phyloP scores from a whole-genome alignment of 2,797 vertebrate species.

The Thaleichthys pacificus region DNA sequence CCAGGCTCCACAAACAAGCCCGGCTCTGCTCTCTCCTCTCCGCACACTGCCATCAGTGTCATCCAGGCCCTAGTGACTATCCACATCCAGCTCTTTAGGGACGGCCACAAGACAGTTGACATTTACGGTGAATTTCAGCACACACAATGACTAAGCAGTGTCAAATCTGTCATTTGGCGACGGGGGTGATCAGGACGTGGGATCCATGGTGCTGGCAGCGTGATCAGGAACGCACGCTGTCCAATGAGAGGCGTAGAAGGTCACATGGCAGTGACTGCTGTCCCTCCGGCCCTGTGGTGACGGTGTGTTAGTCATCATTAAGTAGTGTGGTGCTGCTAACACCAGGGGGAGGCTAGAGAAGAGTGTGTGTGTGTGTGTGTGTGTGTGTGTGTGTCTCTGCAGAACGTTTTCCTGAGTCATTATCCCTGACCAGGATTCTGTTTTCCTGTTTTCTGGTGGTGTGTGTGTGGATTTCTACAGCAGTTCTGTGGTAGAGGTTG shows the following conservation, averaged over 20 bases:
- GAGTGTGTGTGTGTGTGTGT: constrained; percentile 11
- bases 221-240: background rate
- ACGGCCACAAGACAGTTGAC: background rate
- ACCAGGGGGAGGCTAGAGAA: constrained; percentile 25
- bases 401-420: constrained; percentile 57
- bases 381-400: constrained; percentile 24
- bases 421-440: constrained; percentile 41
- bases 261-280: constrained; percentile 13
- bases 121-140: background rate
- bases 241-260: background rate
- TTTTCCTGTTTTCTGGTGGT: constrained; percentile 55
- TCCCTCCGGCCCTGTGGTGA: constrained; percentile 33
- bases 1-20: background rate
- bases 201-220: background rate
- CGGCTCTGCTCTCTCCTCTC: constrained; percentile 8
- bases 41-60: background rate
- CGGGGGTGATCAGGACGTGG: background rate
- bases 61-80: background rate
- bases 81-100: background rate
- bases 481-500: constrained; percentile 28
- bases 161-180: background rate
- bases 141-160: background rate
- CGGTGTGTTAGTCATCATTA: constrained; percentile 52
- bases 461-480: constrained; percentile 17
- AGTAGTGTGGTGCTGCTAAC: constrained; percentile 37